These are phyloP conservation scores for Myiotriccus ornatus DNA, from an alignment of 2,797 vertebrate species.

Conservation along the genomic window DNA sequence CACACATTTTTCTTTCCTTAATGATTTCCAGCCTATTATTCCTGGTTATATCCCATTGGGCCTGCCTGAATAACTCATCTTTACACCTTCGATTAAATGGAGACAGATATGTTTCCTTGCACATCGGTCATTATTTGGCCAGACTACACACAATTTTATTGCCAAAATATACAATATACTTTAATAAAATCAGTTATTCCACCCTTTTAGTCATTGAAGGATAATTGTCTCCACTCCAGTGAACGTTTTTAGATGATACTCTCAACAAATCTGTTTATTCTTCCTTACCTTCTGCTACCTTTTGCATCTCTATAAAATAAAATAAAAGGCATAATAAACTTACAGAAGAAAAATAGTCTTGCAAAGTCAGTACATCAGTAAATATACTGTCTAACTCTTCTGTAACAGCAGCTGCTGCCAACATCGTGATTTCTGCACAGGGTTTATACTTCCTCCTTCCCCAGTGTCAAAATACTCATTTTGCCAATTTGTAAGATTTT, in stretches of 20 bases:
- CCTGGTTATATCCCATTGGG: background rate
- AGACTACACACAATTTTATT: slow-evolving; percentile 18
- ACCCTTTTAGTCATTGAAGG: slow-evolving; percentile 1
- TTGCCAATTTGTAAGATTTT: background rate
- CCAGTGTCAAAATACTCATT: background rate
- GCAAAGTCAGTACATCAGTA: background rate
- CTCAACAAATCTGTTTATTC: background rate
- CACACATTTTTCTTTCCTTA: slow-evolving; percentile 53
- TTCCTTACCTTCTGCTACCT: background rate
- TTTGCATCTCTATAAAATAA: background rate
- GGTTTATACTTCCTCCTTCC: background rate
- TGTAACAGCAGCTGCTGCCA: background rate
- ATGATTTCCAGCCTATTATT: slow-evolving; percentile 55
- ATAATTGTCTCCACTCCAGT: background rate
- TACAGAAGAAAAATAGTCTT: background rate
- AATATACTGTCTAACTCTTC: background rate
- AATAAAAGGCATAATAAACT: background rate
- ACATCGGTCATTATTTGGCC: slow-evolving; percentile 33
- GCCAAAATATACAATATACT: slow-evolving; percentile 26
- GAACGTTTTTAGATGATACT: background rate
- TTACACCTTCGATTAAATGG: slow-evolving; percentile 40
- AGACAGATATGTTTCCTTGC: slow-evolving; percentile 38
- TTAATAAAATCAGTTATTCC: slow-evolving; percentile 40
- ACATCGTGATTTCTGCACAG: background rate
- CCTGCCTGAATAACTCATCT: slow-evolving; percentile 46